phyloP scores from a whole-genome alignment of 2,888 invertebrate genomes.

The Drosophila leonis region DNA sequence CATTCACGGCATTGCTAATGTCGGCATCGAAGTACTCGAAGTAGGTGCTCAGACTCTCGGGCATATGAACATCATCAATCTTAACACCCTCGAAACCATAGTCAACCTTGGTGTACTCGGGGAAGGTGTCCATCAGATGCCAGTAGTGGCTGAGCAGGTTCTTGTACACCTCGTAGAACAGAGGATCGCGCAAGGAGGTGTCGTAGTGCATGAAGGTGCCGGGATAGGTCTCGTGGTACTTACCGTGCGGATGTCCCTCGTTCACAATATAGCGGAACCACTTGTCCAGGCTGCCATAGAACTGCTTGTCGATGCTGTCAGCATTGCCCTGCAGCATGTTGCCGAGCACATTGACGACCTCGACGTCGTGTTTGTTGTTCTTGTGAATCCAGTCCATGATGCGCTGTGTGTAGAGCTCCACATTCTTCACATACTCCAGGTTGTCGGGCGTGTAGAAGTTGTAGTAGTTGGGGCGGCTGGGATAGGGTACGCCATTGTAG shows the following conservation, averaged over 20 bases:
- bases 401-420: conserved; percentile 87
- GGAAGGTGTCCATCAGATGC: conserved; percentile 88
- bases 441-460: conserved; percentile 85
- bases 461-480: conserved; percentile 88
- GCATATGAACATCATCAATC: conserved; percentile 87
- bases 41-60: conserved; percentile 89
- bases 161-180: conserved; percentile 90
- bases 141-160: conserved; percentile 87
- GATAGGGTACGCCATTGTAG: conserved; percentile 89
- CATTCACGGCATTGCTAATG: conserved; percentile 86
- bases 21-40: conserved; percentile 90
- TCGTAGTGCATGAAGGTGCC: conserved; percentile 88
- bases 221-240: conserved; percentile 77
- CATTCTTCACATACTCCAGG: conserved; percentile 80
- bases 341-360: conserved; percentile 86
- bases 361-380: conserved; percentile 74
- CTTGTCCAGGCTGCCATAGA: conserved; percentile 87
- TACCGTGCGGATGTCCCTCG: conserved; percentile 80
- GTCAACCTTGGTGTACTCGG: conserved; percentile 88
- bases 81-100: conserved; percentile 88
- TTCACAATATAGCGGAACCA: conserved; percentile 87
- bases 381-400: conserved; percentile 87
- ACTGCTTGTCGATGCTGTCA: conserved; percentile 86
- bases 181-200: conserved; percentile 90
- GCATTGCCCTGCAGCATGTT: conserved; percentile 87